Conservation (phyloP, 2,888 invertebrate species). For the Atrina japonica region DNA sequence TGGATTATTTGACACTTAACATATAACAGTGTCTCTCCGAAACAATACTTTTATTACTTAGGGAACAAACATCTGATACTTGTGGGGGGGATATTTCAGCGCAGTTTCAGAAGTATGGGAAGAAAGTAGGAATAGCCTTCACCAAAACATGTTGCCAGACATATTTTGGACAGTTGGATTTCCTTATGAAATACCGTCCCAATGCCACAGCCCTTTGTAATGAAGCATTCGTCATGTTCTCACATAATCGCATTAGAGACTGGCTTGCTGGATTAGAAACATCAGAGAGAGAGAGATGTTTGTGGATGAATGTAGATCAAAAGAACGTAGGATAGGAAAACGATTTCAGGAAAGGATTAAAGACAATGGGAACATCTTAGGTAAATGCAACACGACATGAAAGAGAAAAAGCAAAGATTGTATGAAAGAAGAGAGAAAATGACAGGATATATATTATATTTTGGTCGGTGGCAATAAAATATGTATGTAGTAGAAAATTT, state of each 20-base stretch:
- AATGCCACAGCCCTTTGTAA: conserved; percentile 20
- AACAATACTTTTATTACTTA: conserved; percentile 25
- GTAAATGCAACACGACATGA: conserved; percentile 10
- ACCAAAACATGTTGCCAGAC: conserved; percentile 26
- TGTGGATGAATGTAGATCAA: conserved; percentile 31
- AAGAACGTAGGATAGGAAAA: background rate
- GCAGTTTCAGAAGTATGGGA: conserved; percentile 3
- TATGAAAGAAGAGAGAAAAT: conserved; percentile 8
- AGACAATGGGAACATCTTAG: conserved; percentile 17
- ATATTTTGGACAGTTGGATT: conserved; percentile 31
- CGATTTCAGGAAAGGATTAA: conserved; percentile 21
- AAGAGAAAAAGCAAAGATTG: background rate
- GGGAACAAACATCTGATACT: conserved; percentile 40
- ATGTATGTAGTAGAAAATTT: conserved; percentile 38
- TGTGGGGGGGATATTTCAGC: conserved; percentile 34
- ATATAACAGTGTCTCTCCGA: conserved; percentile 31
- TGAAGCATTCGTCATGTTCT: conserved; percentile 41
- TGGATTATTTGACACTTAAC: conserved; percentile 10
- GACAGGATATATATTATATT: conserved; percentile 42
- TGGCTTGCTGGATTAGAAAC: conserved; percentile 21
- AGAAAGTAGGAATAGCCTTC: background rate
- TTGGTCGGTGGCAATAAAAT: conserved; percentile 48
- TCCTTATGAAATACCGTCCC: conserved; percentile 34
- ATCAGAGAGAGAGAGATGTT: conserved; percentile 7
- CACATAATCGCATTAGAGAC: conserved; percentile 36